Base-by-base conservation (phyloP, 1,140 invertebrate species). In the Eumaeus atala region DNA sequence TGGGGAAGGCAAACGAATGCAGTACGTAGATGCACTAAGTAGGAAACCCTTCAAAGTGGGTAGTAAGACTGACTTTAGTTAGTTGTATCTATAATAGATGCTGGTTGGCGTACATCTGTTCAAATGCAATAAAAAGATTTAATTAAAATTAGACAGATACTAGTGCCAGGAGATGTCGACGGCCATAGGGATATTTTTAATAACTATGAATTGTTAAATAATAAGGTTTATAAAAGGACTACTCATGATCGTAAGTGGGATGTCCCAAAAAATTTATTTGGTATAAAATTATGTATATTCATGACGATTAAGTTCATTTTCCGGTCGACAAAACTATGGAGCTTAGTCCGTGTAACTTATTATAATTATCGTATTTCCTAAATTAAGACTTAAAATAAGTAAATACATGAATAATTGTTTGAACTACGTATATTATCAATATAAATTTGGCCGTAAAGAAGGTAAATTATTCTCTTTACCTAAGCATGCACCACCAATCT, bases 21-120 rank as follows among this genome's bases (percentile, higher is more conserved):
- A n/a, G n/a, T n/a, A n/a, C n/a, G n/a, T n/a, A n/a, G n/a, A n/a
- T n/a, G n/a, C n/a, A n/a, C n/a, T n/a, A n/a, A n/a, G n/a, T n/a
- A n/a, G n/a, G n/a, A n/a, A n/a, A n/a, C n/a, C n/a, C n/a, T n/a
- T n/a, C n/a, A n/a, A n/a, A n/a, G n/a, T n/a, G n/a, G n/a, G n/a
- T n/a, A n/a, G n/a, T n/a, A n/a, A n/a, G n/a, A n/a, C n/a, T n/a
- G n/a, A n/a, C n/a, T n/a, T n/a, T n/a, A n/a, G n/a, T n/a, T n/a
- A n/a, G n/a, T n/a, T n/a, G n/a, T n/a, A n/a, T n/a, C n/a, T n/a
- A n/a, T n/a, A n/a, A n/a, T n/a, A n/a, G n/a, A n/a, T n/a, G n/a
- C n/a, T 60, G 64, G 14, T 51, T 74, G 68, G n/a, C 72, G 35
- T 55, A 48, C 38, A 59, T 59, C n/a, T 56, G n/a, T n/a, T n/a